These are phyloP conservation scores for Lomographa bimaculata DNA, from an alignment of 2,888 invertebrate species.

Conservation along the genomic window DNA sequence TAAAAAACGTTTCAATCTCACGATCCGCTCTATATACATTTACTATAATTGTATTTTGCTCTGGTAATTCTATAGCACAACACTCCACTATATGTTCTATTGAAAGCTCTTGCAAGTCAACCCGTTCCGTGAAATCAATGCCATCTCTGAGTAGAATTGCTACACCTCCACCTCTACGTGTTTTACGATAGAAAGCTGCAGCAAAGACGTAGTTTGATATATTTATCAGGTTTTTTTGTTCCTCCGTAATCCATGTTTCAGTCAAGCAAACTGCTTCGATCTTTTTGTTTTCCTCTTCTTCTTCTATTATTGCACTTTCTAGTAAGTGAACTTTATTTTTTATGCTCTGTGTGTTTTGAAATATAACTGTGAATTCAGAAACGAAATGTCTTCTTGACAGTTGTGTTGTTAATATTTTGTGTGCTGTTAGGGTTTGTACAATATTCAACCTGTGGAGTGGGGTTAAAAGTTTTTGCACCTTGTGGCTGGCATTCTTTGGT, in stretches of 20 bases:
- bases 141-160: slow-evolving; percentile 3
- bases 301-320: slow-evolving; percentile 1
- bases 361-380: background rate
- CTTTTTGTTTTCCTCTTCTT: background rate
- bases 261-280: slow-evolving; percentile 6
- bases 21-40: slow-evolving; percentile 1
- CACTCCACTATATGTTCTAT: slow-evolving; percentile 3
- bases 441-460: background rate
- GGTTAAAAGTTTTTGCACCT: background rate
- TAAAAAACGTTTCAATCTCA: slow-evolving; percentile 6
- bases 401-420: background rate
- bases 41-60: slow-evolving; percentile 1
- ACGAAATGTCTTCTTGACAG: slow-evolving; percentile 3
- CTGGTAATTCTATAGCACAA: slow-evolving; percentile 8
- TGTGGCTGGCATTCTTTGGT: no score
- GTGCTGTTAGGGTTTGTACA: background rate
- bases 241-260: slow-evolving; percentile 10
- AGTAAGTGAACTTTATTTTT: slow-evolving; percentile 11
- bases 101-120: slow-evolving; percentile 1
- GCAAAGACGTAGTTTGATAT: slow-evolving; percentile 1
- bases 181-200: slow-evolving; percentile 1
- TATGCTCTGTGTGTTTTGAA: slow-evolving; percentile 7
- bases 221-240: slow-evolving; percentile 1
- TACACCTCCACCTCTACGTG: slow-evolving; percentile 7
- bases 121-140: background rate